Evolutionary conservation across 1,140 invertebrate species (phyloP), one percentile per base, ranked within the genome.

Genomic region (Vanessa tameamea): DNA sequence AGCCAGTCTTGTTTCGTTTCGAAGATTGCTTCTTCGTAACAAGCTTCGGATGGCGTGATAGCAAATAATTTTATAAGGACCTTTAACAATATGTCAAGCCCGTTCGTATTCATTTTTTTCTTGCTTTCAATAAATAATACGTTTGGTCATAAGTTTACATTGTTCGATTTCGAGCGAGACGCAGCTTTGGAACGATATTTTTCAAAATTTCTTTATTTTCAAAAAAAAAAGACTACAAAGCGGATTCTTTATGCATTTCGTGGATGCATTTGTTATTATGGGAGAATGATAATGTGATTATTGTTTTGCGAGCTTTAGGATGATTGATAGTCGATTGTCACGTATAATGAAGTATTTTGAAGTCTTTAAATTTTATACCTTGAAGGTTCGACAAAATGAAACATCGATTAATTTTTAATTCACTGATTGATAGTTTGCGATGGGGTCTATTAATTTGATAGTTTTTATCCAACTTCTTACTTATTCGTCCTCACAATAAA

Each of bases 281-380:
- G 85, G 86, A 90, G 87, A 91, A 91, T 91, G 88, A 92, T 92
- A 92, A 92, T 91, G 88, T 92, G 88, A 92, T 92, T 92, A 92
- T 92, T 92, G 89, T 92, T 92, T 92, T 91, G 89, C 89, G 88
- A 89, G 88, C 80, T 85, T 86, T 80, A 71, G 77, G 79, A 90
- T 91, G 91, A 92, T 91, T 89, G 87, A 92, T 92, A 78, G 85
- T 85, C 84, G 81, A 87, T 88, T 91, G 91, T 91, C 91, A 89
- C 86, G 87, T 85, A 84, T 91, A 91, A 91, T 92, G 87, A 92
- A 90, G 85, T 89, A 84, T 85, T 90, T 89, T 87, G 75, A 78
- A 82, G 80, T 78, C 79, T 79, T 85, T 79, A 76, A 82, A 86
- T 88, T 89, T 87, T 79, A 85, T 85, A 80, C 82, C 76, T 86